phyloP scores from a whole-genome alignment of 2,113 vertebrate species.

The Nicator chloris region DNA sequence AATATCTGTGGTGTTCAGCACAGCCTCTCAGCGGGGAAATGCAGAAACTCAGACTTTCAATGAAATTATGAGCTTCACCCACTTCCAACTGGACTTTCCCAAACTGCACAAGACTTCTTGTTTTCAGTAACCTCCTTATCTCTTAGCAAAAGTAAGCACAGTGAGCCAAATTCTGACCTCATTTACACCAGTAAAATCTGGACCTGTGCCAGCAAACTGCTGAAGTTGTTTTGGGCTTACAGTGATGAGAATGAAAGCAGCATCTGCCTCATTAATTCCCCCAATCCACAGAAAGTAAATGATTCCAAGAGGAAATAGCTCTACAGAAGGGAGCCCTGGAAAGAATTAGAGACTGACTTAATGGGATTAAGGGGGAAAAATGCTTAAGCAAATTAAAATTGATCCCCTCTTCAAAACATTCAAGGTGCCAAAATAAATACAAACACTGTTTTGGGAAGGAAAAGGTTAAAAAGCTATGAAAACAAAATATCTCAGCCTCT shows the following conservation, averaged over 20 bases:
- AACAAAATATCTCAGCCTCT: conserved; percentile 37
- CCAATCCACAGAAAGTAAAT: conserved; percentile 58
- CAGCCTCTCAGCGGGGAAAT: neutral
- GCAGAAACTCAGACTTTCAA: neutral
- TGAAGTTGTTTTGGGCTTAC: conserved; percentile 48
- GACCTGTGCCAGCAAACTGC: neutral
- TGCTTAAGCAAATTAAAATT: conserved; percentile 51
- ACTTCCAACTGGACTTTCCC: neutral
- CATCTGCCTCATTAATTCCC: conserved; percentile 60
- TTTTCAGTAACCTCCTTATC: neutral
- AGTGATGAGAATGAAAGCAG: conserved; percentile 56
- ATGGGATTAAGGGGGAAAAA: conserved; percentile 67
- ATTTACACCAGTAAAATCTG: conserved; percentile 34
- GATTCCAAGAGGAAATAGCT: conserved; percentile 72
- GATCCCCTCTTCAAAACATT: conserved; percentile 17
- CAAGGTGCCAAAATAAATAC: conserved; percentile 61
- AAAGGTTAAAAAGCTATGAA: conserved; percentile 73
- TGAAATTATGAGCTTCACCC: neutral
- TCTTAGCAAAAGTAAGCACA: conserved; percentile 17
- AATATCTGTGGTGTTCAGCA: neutral
- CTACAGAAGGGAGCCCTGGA: conserved; percentile 67
- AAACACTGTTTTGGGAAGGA: conserved; percentile 63
- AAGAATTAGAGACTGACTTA: conserved; percentile 67
- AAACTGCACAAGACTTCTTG: neutral
- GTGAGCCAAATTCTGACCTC: conserved; percentile 33